Conservation (phyloP, 2,113 vertebrate genomes). For the Onychostruthus taczanowskii region DNA sequence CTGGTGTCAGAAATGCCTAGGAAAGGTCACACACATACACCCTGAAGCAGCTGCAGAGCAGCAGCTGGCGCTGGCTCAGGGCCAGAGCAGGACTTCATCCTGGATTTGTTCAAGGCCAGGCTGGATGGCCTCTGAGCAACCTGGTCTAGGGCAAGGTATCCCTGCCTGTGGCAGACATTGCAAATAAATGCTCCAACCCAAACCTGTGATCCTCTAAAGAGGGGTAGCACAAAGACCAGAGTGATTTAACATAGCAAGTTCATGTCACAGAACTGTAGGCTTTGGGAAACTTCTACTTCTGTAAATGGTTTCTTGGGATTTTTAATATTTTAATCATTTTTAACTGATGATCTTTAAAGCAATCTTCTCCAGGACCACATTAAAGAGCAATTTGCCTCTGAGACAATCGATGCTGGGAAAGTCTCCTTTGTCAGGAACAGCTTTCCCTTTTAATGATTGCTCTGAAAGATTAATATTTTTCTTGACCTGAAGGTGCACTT, state of each 20-base stretch:
- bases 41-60: neutral
- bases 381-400: neutral
- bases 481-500: slow-evolving; percentile 3
- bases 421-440: neutral
- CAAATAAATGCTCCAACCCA: neutral
- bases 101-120: neutral
- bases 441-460: slow-evolving; percentile 35
- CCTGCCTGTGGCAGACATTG: neutral
- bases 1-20: neutral
- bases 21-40: rapidly evolving
- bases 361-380: neutral
- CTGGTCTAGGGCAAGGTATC: neutral
- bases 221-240: neutral
- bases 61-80: neutral
- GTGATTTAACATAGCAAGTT: neutral
- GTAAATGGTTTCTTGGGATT: neutral
- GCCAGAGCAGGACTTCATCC: neutral
- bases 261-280: neutral
- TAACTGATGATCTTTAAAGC: neutral
- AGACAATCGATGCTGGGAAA: neutral
- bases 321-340: neutral
- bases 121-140: neutral
- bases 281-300: neutral
- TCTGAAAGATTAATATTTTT: slow-evolving; percentile 44
- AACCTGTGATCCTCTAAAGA: neutral